Base-by-base conservation (phyloP, 2,113 vertebrate species). In the Casuarius casuarius region DNA sequence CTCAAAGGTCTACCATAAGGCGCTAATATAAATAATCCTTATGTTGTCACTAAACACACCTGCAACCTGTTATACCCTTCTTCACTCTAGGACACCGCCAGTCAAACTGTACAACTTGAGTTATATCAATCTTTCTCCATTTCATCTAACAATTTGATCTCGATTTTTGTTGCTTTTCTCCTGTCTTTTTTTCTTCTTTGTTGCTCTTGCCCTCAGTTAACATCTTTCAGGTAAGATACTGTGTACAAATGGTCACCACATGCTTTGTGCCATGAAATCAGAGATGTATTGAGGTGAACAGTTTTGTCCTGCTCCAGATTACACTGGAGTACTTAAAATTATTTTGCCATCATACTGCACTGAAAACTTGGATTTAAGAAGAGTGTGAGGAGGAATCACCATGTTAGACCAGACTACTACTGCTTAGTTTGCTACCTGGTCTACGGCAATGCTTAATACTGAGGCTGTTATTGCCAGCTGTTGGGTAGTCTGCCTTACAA, bases 261-360 rank as follows among this genome's bases (percentile, higher is more conserved):
- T 9, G 42, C 49, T 65, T 58, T 9, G 35, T 44, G 35, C 35
- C 58, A 7, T 29, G 35, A 77, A 65, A 65, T 40, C 49, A 77
- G 49, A 51, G 58, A 31, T 51, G 19, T 19, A 9, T 1, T 20
- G 44, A 61, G 26, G 9, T 21, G 35, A 28, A 35, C 10, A 20
- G 17, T 61, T 83, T 29, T 48, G 44, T 54, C 73, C 38, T 54
- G 51, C 52, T 84, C 46, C 28, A 12, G 21, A 66, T 52, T 12
- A n/a, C 0, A 0, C 56, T 52, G 38, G 18, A 65, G 35, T 2
- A 21, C 59, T 16, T 19, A 13, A 7, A 21, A 11, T 2, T 7
- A 49, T 25, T 72, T 78, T 78, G 5, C 33, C 38, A 38, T 38
- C 25, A 31, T 18, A 35, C 6, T 33, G 35, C 25, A 16, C 3